Evolutionary conservation across 2,797 vertebrate species (phyloP), one percentile per base, ranked within the genome.

Genomic region (Mormyrops boulengeri): DNA sequence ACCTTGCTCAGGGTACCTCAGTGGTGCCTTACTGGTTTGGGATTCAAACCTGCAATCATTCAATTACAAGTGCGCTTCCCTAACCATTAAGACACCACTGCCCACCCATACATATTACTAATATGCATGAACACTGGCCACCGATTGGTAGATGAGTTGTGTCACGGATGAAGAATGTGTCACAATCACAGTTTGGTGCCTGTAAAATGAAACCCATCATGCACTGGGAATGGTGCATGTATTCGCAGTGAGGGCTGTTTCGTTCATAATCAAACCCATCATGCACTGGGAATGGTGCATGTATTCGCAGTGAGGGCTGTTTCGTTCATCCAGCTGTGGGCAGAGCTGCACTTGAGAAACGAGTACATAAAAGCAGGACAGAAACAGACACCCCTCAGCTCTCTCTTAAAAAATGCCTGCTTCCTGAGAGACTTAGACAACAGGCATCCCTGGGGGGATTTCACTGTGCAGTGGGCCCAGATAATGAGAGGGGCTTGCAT

Each of bases 261-360:
- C n/a, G n/a, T n/a, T n/a, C n/a, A n/a, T n/a, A n/a, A n/a, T n/a
- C 80, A 22, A 85, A 85, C 38, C 41, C 14, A 82, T 9, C 80
- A 85, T 49, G 47, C 41, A 85, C 19, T 2, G 41, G 22, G 82
- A 49, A 34, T 69, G 30, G 11, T 4, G 12, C 19, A 12, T 50
- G 1, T 4, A 50, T 50, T 19, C 9, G 47, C 89, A 82, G 90
- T 89, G 88, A 88, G 87, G 89, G 52, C 85, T 85, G 89, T 89
- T 88, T 88, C 89, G 87, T 73, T 44, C 77, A 88, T 77, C 89
- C 91, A 92, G 90, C 92, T 92, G 91, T 50, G 89, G 87, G 89
- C 91, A 82, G 91, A 92, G 90, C 44, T 90, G 82, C 38, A 12
- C 90, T 86, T 92, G 92, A 93, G 92, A 93, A 94, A 92, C 89